These are phyloP conservation scores for Hydrocynus forskahlii DNA, from an alignment of 2,797 vertebrate species.

Conservation along the genomic window DNA sequence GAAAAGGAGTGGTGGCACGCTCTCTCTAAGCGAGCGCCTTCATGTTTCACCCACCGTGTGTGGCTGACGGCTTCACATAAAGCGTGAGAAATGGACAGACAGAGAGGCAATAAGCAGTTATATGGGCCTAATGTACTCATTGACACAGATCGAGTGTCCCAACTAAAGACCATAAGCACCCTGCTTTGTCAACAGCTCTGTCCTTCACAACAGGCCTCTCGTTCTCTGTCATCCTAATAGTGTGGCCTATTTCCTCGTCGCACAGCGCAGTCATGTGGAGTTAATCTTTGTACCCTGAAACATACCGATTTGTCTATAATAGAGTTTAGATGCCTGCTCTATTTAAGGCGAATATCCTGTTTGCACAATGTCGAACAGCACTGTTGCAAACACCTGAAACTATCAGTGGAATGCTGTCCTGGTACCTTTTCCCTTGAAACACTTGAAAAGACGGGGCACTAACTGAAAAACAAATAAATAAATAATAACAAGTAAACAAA, in stretches of 20 bases:
- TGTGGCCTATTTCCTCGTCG: constrained; percentile 54
- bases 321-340: neutral
- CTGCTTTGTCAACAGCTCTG: constrained; percentile 74
- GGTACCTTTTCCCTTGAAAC: neutral
- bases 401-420: too few species aligned
- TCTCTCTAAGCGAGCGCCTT: constrained; percentile 44
- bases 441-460: too few species aligned
- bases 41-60: constrained; percentile 62
- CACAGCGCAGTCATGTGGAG: constrained; percentile 25
- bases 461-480: neutral
- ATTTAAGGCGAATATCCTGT: neutral
- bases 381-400: neutral
- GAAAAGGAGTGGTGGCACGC: constrained; percentile 34
- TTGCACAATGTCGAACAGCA: neutral
- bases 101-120: constrained; percentile 66
- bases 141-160: constrained; percentile 76
- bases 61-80: constrained; percentile 62
- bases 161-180: constrained; percentile 68
- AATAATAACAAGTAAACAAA: neutral
- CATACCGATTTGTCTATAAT: constrained; percentile 18
- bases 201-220: constrained; percentile 56
- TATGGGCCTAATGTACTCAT: constrained; percentile 73
- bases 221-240: constrained; percentile 64
- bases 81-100: constrained; percentile 62
- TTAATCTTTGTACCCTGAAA: constrained; percentile 37